phyloP scores from a whole-genome alignment of 2,888 invertebrate genomes.

The Netelia virgata region DNA sequence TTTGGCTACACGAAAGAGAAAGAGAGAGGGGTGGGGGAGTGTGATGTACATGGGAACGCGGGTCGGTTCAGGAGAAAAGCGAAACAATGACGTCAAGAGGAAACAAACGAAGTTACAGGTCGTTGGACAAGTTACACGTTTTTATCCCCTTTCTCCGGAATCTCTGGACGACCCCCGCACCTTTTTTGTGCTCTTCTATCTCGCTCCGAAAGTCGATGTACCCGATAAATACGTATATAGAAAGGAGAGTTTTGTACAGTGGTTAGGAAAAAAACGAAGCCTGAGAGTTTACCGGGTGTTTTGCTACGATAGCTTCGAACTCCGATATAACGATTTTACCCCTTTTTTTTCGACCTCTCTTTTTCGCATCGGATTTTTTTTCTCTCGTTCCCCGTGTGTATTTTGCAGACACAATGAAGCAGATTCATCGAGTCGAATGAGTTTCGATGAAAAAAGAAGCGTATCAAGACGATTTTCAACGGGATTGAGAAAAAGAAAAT shows the following conservation, averaged over 20 bases:
- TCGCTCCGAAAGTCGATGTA: slow-evolving; percentile 5
- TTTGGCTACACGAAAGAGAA: no score
- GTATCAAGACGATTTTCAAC: no score
- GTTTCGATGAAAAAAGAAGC: no score
- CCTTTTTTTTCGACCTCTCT: not conserved
- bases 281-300: not conserved
- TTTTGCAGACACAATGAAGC: no score
- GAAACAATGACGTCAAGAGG: slow-evolving; percentile 61
- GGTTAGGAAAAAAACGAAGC: slow-evolving; percentile 1
- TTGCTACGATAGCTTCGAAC: slow-evolving; percentile 8
- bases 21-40: not conserved
- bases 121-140: slow-evolving; percentile 54
- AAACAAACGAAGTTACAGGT: slow-evolving; percentile 65
- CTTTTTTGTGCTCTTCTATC: not conserved
- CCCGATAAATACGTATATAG: not conserved
- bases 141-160: slow-evolving; percentile 3
- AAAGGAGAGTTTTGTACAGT: slow-evolving; percentile 3
- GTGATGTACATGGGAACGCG: not conserved
- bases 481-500: no score
- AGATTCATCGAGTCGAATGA: no score
- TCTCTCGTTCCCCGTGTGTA: not conserved
- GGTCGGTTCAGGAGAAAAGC: not conserved
- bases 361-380: not conserved
- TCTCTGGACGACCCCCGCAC: not conserved
- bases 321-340: slow-evolving; percentile 22